phyloP scores from a whole-genome alignment of 2,113 vertebrate species.

The Zootoca vivipara region DNA sequence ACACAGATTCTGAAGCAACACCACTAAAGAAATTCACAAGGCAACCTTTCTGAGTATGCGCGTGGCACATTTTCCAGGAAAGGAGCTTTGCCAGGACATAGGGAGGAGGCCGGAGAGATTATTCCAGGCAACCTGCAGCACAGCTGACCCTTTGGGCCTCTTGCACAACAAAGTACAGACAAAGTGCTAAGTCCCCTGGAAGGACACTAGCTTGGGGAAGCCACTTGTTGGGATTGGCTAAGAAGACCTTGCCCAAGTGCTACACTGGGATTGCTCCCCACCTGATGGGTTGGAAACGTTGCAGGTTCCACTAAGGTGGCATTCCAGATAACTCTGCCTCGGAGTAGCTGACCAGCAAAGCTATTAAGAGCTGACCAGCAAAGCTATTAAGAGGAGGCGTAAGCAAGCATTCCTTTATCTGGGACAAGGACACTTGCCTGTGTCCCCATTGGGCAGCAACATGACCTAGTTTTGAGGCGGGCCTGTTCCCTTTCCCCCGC shows the following conservation, averaged over 20 bases:
- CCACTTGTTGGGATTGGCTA: too few species aligned
- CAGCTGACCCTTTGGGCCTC: background rate
- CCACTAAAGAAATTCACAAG: background rate
- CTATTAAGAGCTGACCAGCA: background rate
- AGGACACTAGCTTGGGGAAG: too few species aligned
- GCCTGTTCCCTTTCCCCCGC: background rate
- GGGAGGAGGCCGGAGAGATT: background rate
- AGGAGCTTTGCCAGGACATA: background rate
- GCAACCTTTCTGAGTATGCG: background rate
- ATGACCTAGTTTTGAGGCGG: background rate
- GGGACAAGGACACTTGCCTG: background rate
- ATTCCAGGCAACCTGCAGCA: background rate
- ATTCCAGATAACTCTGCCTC: too few species aligned
- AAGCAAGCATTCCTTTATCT: background rate
- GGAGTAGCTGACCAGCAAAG: background rate
- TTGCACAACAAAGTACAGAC: background rate
- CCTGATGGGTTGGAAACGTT: background rate
- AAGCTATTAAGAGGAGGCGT: background rate
- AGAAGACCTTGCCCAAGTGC: background rate
- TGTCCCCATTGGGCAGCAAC: background rate
- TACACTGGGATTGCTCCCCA: background rate
- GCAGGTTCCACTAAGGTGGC: background rate
- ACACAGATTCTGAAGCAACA: background rate
- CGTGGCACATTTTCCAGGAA: background rate
- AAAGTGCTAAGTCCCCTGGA: background rate